A percentile compares a stretch with the other conserved stretches of the same genome.
These are phyloP conservation scores for Acanthosoma haemorrhoidale DNA, from an alignment of 2,888 invertebrate species.

Conservation along the genomic window DNA sequence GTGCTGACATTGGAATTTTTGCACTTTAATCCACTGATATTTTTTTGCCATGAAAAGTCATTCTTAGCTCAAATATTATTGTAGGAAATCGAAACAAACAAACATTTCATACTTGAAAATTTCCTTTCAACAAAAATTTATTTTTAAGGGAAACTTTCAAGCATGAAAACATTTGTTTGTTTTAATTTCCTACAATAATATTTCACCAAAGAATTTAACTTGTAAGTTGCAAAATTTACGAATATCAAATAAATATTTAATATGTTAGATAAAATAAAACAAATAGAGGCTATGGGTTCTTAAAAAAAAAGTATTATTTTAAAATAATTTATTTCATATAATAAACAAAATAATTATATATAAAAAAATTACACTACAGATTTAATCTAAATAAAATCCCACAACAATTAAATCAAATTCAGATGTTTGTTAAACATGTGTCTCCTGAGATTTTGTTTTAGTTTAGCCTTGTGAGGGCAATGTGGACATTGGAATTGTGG, in stretches of 20 bases:
- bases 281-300: too few relatives aligned
- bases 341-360: too few relatives aligned
- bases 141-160: too few relatives aligned
- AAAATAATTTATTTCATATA: too few relatives aligned
- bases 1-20: constrained; percentile 47
- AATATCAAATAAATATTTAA: too few relatives aligned
- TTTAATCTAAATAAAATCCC: too few relatives aligned
- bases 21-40: constrained; percentile 45
- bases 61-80: neutral
- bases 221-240: too few relatives aligned
- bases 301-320: too few relatives aligned
- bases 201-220: neutral
- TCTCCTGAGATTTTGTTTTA: constrained; percentile 26
- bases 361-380: too few relatives aligned
- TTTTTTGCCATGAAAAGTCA: constrained; percentile 41
- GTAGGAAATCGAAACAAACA: neutral
- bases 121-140: too few relatives aligned
- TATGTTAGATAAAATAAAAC: too few relatives aligned
- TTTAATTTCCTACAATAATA: neutral
- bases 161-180: constrained; percentile 6
- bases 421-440: constrained; percentile 17
- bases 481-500: constrained; percentile 31
- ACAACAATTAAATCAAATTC: neutral
- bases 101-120: too few relatives aligned
- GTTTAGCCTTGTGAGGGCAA: constrained; percentile 23